Evolutionary conservation across 2,797 vertebrate genomes (phyloP).

Genomic region (Centroberyx gerrardi): DNA sequence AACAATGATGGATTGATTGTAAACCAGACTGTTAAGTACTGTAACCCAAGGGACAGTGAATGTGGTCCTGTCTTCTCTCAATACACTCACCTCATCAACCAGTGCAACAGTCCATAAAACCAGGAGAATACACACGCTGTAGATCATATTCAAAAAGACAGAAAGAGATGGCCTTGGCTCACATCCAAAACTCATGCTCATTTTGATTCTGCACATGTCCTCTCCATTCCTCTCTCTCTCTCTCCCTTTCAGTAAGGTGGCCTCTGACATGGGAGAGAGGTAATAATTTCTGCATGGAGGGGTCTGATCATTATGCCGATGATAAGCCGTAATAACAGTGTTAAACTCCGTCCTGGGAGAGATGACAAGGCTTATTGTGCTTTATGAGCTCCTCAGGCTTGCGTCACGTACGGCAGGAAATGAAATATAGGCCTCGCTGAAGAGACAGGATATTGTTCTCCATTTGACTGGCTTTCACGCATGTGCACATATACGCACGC

Average conservation of each 20-base stretch:
- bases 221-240: neutral
- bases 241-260: neutral
- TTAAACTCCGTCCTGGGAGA: conserved; percentile 9
- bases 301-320: conserved; percentile 38
- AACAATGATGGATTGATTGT: neutral
- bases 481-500: neutral
- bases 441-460: conserved; percentile 48
- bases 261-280: conserved; percentile 12
- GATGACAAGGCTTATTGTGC: conserved; percentile 41
- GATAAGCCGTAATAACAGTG: conserved; percentile 47
- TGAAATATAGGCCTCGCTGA: conserved; percentile 37
- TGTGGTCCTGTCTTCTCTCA: neutral
- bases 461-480: neutral
- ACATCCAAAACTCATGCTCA: conserved; percentile 28
- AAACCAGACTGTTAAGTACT: neutral
- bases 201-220: conserved; percentile 1
- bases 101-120: conserved; percentile 15
- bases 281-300: conserved; percentile 40
- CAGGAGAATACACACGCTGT: conserved; percentile 4
- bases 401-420: conserved; percentile 46
- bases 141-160: neutral
- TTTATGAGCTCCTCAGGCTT: conserved; percentile 43
- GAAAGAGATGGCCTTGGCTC: conserved; percentile 28
- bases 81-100: neutral
- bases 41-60: neutral